Evolutionary conservation across 2,888 invertebrate genomes (phyloP).

Genomic region (Strigamia crassipes): DNA sequence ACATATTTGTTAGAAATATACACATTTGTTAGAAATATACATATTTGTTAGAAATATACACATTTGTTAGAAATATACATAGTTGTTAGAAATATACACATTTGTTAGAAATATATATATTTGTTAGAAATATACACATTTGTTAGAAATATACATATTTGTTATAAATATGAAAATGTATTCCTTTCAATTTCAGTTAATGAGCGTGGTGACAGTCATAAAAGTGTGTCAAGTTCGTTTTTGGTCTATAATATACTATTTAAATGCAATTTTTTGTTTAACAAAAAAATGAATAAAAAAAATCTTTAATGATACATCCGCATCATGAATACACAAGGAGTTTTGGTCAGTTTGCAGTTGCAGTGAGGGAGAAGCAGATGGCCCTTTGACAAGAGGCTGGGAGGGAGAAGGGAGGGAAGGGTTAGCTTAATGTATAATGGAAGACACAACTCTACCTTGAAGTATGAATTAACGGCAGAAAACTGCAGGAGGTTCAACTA

Average conservation of each 20-base stretch:
- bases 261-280: background rate
- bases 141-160: no score
- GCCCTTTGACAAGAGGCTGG: constrained; percentile 13
- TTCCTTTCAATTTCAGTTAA: background rate
- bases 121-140: no score
- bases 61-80: no score
- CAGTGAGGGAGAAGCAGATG: background rate
- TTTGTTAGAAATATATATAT: no score
- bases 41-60: no score
- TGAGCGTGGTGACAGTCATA: background rate
- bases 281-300: background rate
- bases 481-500: constrained; percentile 33
- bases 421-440: constrained; percentile 34
- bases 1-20: no score
- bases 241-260: background rate
- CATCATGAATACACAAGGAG: background rate
- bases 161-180: no score
- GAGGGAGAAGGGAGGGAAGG: background rate
- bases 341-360: background rate
- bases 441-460: constrained; percentile 40
- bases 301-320: background rate
- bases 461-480: constrained; percentile 41
- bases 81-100: no score
- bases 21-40: no score
- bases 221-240: background rate